phyloP scores from a whole-genome alignment of 2,797 vertebrate genomes.

The Hyperoplus immaculatus region DNA sequence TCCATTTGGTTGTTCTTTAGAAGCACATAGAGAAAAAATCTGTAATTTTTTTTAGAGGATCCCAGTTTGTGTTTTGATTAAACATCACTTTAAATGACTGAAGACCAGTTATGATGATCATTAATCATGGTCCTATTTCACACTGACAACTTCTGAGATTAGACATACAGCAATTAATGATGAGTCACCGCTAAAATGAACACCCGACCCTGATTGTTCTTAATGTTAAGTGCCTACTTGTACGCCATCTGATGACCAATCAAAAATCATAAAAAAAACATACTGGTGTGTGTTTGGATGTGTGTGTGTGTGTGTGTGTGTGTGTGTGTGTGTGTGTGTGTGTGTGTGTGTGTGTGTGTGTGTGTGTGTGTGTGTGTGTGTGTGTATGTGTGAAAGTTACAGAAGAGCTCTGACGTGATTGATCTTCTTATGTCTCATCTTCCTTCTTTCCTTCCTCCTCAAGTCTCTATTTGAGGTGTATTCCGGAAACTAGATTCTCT shows the following conservation, averaged over 20 bases:
- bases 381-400: background rate
- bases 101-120: constrained; percentile 52
- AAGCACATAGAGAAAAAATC: too few species aligned
- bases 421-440: constrained; percentile 26
- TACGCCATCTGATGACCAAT: constrained; percentile 39
- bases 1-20: too few species aligned
- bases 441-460: constrained; percentile 24
- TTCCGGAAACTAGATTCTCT: constrained; percentile 30
- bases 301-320: too few species aligned
- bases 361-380: background rate
- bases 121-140: constrained; percentile 58
- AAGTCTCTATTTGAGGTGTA: constrained; percentile 41
- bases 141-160: constrained; percentile 35
- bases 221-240: background rate
- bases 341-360: too few species aligned
- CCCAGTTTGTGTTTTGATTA: constrained; percentile 13
- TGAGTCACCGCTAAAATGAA: constrained; percentile 67
- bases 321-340: too few species aligned
- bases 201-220: constrained; percentile 18
- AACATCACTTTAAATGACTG: constrained; percentile 34
- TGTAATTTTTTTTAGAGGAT: too few species aligned
- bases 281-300: too few species aligned
- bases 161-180: constrained; percentile 53
- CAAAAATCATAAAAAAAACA: constrained; percentile 14
- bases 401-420: constrained; percentile 26